These are phyloP conservation scores for Rhombomys opimus DNA, from an alignment of 2,113 vertebrate species.

Conservation along the genomic window DNA sequence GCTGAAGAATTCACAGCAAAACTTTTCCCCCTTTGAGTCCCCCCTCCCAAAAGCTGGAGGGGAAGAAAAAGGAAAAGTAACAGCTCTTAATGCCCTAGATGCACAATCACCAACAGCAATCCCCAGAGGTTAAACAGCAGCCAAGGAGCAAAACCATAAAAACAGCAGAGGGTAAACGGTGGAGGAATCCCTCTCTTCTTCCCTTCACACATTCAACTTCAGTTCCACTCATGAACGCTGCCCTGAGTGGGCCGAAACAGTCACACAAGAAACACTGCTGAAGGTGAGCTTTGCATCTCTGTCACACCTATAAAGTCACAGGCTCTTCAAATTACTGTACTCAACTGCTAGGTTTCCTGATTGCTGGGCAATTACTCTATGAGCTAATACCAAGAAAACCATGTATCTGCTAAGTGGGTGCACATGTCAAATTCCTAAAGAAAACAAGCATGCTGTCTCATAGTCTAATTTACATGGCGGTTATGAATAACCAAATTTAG, in stretches of 20 bases:
- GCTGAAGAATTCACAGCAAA: conserved; percentile 93
- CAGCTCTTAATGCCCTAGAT: conserved; percentile 76
- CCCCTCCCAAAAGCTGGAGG: conserved; percentile 80
- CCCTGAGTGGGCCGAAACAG: conserved; percentile 30
- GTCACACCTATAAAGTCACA: background rate
- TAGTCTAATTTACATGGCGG: background rate
- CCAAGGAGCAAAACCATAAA: conserved; percentile 62
- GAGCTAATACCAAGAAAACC: conserved; percentile 45
- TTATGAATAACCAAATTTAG: conserved; percentile 43
- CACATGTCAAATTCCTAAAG: background rate
- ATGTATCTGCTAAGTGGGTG: background rate
- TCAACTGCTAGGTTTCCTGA: conserved; percentile 48
- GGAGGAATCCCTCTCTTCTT: background rate
- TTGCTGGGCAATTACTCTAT: conserved; percentile 47
- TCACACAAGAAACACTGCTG: background rate
- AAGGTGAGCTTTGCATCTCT: background rate
- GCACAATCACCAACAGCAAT: conserved; percentile 83
- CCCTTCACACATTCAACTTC: background rate
- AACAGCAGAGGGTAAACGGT: conserved; percentile 51
- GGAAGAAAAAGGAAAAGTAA: conserved; percentile 69
- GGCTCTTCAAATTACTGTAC: background rate
- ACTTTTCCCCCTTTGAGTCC: conserved; percentile 80
- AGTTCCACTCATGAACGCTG: background rate
- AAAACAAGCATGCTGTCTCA: background rate
- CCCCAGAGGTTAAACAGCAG: conserved; percentile 86